Evolutionary conservation across 2,797 vertebrate species (phyloP).

Genomic region (Anabas testudineus): DNA sequence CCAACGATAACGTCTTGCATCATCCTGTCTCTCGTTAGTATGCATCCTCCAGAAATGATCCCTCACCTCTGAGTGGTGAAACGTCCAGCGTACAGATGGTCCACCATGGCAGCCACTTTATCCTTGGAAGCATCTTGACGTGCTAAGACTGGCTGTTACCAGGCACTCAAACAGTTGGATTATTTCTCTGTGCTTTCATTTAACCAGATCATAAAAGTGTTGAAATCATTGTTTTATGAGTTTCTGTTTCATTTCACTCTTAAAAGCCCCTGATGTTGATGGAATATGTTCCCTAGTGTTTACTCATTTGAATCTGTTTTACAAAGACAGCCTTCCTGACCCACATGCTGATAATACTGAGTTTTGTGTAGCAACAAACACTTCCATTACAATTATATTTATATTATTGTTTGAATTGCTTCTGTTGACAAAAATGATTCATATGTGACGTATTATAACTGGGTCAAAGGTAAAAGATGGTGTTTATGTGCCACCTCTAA

Average conservation of each 20-base stretch:
- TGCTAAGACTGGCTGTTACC: slow-evolving; percentile 26
- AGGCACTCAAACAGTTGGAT: slow-evolving; percentile 3
- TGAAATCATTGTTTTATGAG: neutral
- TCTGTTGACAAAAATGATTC: slow-evolving; percentile 31
- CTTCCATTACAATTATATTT: neutral
- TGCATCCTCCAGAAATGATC: slow-evolving; percentile 44
- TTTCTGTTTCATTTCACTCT: neutral
- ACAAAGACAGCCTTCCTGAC: slow-evolving; percentile 17
- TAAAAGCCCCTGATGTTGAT: neutral
- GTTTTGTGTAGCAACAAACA: slow-evolving; percentile 63
- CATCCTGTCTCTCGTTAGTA: slow-evolving; percentile 36
- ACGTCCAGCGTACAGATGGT: slow-evolving; percentile 59
- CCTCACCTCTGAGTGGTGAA: slow-evolving; percentile 33
- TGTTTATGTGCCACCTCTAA: neutral
- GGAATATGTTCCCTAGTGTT: neutral
- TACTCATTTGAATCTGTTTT: slow-evolving; percentile 15
- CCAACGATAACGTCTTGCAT: slow-evolving; percentile 39
- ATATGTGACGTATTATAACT: slow-evolving; percentile 11
- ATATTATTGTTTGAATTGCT: slow-evolving; percentile 10
- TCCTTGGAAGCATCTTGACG: slow-evolving; percentile 25
- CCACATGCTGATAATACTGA: slow-evolving; percentile 48
- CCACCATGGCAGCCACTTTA: slow-evolving; percentile 35
- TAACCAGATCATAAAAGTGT: neutral
- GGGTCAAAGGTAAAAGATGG: slow-evolving; percentile 18
- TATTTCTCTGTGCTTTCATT: slow-evolving; percentile 7